Evolutionary conservation across 2,888 invertebrate genomes (phyloP).

Genomic region (Seladonia tumulorum): DNA sequence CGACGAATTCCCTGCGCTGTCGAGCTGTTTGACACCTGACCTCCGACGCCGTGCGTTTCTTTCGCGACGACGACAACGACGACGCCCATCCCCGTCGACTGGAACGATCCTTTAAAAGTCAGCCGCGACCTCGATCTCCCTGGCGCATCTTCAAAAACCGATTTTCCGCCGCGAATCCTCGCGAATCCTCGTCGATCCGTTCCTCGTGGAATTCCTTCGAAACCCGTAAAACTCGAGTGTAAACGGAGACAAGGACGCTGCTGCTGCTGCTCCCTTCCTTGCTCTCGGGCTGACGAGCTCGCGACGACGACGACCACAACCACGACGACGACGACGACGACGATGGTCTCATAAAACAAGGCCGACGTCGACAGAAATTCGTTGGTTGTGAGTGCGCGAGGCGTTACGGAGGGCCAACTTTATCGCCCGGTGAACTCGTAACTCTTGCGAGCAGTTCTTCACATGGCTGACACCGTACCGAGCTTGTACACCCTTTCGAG

Average conservation of each 20-base stretch:
- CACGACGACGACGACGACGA: background rate
- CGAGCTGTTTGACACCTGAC: constrained; percentile 77
- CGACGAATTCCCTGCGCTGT: constrained; percentile 48
- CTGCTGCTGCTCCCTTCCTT: constrained; percentile 59
- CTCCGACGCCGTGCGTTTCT: constrained; percentile 72
- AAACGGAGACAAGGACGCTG: constrained; percentile 77
- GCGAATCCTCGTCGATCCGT: background rate
- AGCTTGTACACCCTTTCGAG: constrained; percentile 38
- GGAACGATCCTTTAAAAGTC: constrained; percentile 37
- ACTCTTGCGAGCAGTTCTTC: constrained; percentile 77
- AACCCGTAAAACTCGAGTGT: constrained; percentile 81
- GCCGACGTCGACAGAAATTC: constrained; percentile 81
- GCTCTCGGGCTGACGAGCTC: constrained; percentile 62
- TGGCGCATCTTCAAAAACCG: background rate
- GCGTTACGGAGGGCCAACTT: constrained; percentile 78
- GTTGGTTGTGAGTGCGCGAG: constrained; percentile 75
- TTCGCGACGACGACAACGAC: constrained; percentile 34
- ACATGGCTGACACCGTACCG: constrained; percentile 58
- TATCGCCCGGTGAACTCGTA: constrained; percentile 82
- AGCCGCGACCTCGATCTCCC: constrained; percentile 12
- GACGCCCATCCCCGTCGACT: constrained; percentile 62
- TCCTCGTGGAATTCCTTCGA: constrained; percentile 76
- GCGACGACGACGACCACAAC: background rate
- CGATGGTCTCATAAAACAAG: constrained; percentile 80
- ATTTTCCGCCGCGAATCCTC: background rate